A percentile compares a stretch with the other conserved stretches of the same genome.
These are phyloP conservation scores for Characodon lateralis DNA, from an alignment of 2,797 vertebrate genomes.

Conservation along the genomic window DNA sequence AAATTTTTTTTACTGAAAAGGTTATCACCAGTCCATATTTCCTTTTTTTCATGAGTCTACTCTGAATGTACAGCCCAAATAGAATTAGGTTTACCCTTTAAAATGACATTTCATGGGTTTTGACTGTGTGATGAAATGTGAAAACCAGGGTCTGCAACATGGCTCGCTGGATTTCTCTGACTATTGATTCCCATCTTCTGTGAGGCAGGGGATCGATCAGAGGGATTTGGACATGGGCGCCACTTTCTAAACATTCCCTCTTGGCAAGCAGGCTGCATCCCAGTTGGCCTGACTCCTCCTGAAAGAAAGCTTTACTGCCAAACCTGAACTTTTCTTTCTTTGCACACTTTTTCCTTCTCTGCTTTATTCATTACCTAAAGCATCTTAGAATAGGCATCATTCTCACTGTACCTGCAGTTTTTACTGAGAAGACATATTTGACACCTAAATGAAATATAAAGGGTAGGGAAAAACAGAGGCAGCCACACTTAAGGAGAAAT, in stretches of 20 bases:
- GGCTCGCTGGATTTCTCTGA: slow-evolving; percentile 77
- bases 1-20: not conserved
- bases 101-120: slow-evolving; percentile 78
- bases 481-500: slow-evolving; percentile 1
- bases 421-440: slow-evolving; percentile 44
- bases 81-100: slow-evolving; percentile 49
- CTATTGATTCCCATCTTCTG: slow-evolving; percentile 80
- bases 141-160: slow-evolving; percentile 72
- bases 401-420: slow-evolving; percentile 29
- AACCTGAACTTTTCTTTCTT: slow-evolving; percentile 41
- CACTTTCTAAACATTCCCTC: slow-evolving; percentile 48
- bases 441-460: slow-evolving; percentile 30
- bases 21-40: slow-evolving; percentile 6
- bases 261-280: slow-evolving; percentile 39
- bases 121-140: slow-evolving; percentile 75
- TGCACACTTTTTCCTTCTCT: slow-evolving; percentile 15
- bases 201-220: slow-evolving; percentile 76
- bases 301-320: slow-evolving; percentile 35
- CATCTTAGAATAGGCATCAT: slow-evolving; percentile 27
- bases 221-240: slow-evolving; percentile 78
- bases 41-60: slow-evolving; percentile 10
- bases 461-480: slow-evolving; percentile 10
- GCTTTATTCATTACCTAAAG: slow-evolving; percentile 22
- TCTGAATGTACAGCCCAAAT: slow-evolving; percentile 22
- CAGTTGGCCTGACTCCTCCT: slow-evolving; percentile 34